Percentiles rank a stretch among this genome's conserved stretches.
Conservation (phyloP, 2,797 vertebrate genomes). For the Xenopus petersii region DNA sequence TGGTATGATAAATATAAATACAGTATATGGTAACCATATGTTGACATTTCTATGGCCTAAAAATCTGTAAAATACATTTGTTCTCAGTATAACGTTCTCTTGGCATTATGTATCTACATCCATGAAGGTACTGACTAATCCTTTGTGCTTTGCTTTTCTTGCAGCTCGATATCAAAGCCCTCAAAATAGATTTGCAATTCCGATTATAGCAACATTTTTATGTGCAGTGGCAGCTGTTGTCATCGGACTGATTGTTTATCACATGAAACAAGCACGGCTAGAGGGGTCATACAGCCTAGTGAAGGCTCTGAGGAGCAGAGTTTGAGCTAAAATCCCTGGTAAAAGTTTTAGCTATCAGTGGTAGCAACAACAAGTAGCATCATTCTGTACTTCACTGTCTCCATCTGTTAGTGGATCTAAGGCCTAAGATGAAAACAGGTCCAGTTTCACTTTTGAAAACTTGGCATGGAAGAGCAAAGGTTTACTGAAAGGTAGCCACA, state of each 20-base stretch:
- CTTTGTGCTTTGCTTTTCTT: slow-evolving; percentile 40
- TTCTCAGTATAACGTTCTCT: too few relatives aligned
- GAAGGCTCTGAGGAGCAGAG: slow-evolving; percentile 62
- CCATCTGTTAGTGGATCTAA: background rate
- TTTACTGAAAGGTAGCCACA: background rate
- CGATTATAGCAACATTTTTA: slow-evolving; percentile 57
- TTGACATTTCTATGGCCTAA: too few relatives aligned
- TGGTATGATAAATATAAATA: too few relatives aligned
- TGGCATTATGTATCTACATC: too few relatives aligned
- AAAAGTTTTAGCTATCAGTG: background rate
- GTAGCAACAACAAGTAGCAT: background rate
- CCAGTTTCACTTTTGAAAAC: background rate
- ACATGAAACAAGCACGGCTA: slow-evolving; percentile 65
- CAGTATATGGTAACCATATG: too few relatives aligned
- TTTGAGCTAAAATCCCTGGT: slow-evolving; percentile 36
- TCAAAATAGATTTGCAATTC: slow-evolving; percentile 56
- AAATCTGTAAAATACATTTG: too few relatives aligned
- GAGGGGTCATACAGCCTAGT: slow-evolving; percentile 71
- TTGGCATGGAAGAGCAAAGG: background rate
- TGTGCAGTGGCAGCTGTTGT: slow-evolving; percentile 53
- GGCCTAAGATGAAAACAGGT: background rate
- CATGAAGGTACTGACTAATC: background rate
- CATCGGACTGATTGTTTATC: slow-evolving; percentile 60
- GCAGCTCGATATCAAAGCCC: slow-evolving; percentile 54
- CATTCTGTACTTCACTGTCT: background rate